Base-by-base conservation (phyloP, 1,140 invertebrate species). In the Eufriesea mexicana region DNA sequence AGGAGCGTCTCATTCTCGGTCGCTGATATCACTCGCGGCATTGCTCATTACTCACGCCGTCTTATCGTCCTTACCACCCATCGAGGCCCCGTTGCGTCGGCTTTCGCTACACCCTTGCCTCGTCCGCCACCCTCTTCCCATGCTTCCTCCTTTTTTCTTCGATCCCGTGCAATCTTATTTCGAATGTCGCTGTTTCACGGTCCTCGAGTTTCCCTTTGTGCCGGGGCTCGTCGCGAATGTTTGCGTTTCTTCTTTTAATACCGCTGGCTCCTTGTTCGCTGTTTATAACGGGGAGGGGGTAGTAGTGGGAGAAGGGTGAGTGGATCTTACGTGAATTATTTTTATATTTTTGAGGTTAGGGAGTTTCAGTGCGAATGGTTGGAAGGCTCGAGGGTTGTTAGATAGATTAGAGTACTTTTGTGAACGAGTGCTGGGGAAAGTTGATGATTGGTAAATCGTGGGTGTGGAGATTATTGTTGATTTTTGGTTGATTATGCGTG, bases 11-110 rank as follows among this genome's bases (percentile, higher is more conserved):
- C 91, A 89, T 91, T 92, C 90, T 91, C 84, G 89, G 86, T 90
- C 88, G 90, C 92, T 88, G 93, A 93, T 94, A 94, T 94, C 93
- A 93, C 90, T 93, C 92, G 92, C 91, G 91, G 92, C 92, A 93
- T 93, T 93, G 91, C 93, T 94, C 93, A 94, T 94, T 94, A 94
- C 92, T 93, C 92, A 93, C 91, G 62, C 86, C 90, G 90, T 91
- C 92, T 93, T 93, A 93, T 93, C 92, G 90, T 90, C 76, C 89
- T 86, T 86, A 89, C 84, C 84, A 86, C 75, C 86, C 86, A 82
- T 86, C 82, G 86, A 82, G 84, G 75, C 68, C 84, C 57, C 81
- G 25, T 71, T 76, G 59, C 73, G 62, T 25, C 62, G 18, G 64
- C 78, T 88, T 79, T 84, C 77, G 73, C 85, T 86, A 88, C 77